These are phyloP conservation scores for Ophioninae sp. DNA, from an alignment of 2,888 invertebrate genomes.

Conservation along the genomic window DNA sequence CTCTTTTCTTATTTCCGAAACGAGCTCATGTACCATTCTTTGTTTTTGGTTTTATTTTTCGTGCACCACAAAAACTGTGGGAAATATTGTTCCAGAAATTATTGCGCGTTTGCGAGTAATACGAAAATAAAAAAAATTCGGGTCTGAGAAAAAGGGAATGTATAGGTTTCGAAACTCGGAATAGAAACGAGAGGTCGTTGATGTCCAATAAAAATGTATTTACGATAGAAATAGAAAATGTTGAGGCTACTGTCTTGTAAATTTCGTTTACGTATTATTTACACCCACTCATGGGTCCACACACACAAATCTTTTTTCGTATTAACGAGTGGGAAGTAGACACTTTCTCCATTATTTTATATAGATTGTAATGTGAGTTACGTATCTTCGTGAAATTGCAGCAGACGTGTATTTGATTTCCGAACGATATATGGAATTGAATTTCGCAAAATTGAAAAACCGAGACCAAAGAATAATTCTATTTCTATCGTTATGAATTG, in stretches of 20 bases:
- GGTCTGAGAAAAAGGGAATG: conserved; percentile 5
- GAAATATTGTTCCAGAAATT: conserved; percentile 29
- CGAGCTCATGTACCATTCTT: neutral
- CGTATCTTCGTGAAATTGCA: neutral
- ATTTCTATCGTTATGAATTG: conserved; percentile 37
- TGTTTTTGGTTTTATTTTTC: neutral
- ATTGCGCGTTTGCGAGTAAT: neutral
- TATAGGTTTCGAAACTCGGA: conserved; percentile 39
- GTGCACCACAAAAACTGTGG: conserved; percentile 1
- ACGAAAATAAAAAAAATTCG: conserved; percentile 14
- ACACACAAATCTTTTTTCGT: neutral
- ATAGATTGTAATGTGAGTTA: neutral
- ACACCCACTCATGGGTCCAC: neutral
- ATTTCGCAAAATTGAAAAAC: conserved; percentile 33
- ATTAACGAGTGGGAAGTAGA: neutral
- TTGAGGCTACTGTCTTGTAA: conserved; percentile 25
- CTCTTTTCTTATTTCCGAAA: conserved; percentile 20
- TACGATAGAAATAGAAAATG: conserved; percentile 46
- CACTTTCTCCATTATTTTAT: neutral
- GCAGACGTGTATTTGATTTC: conserved; percentile 11
- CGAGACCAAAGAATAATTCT: conserved; percentile 30
- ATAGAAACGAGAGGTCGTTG: conserved; percentile 42
- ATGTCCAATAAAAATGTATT: conserved; percentile 57
- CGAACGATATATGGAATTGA: conserved; percentile 15
- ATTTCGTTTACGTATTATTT: conserved; percentile 16